Evolutionary conservation across 2,888 invertebrate species (phyloP).

Genomic region (Lasiommata megera): DNA sequence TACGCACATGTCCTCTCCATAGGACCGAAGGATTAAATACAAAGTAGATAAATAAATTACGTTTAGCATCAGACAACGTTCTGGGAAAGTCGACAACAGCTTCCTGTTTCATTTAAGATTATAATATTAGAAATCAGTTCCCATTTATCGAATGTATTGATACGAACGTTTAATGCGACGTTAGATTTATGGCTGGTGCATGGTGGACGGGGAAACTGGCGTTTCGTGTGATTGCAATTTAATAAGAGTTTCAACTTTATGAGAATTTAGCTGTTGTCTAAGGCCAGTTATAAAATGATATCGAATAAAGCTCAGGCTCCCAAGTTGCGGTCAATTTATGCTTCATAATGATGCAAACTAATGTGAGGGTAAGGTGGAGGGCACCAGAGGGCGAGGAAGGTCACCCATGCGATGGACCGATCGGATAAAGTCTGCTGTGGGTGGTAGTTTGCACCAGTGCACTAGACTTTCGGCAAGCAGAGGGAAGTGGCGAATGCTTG

Average conservation of each 20-base stretch:
- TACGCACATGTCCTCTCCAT: constrained; percentile 17
- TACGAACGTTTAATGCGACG: constrained; percentile 3
- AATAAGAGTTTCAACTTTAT: background rate
- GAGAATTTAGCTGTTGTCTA: too few relatives aligned
- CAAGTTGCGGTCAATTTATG: too few relatives aligned
- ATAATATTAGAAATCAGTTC: constrained; percentile 22
- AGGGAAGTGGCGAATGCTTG: too few relatives aligned
- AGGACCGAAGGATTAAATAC: constrained; percentile 24
- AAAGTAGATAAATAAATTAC: constrained; percentile 24
- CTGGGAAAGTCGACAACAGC: constrained; percentile 22
- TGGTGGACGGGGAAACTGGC: background rate
- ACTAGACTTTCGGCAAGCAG: too few relatives aligned
- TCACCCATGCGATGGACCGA: too few relatives aligned
- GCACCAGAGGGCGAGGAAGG: too few relatives aligned
- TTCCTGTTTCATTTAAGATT: constrained; percentile 26
- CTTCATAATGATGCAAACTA: too few relatives aligned
- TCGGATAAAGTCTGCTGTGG: too few relatives aligned
- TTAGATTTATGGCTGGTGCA: constrained; percentile 1
- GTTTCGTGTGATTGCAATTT: constrained; percentile 4
- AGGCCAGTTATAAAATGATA: too few relatives aligned
- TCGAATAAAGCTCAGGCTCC: too few relatives aligned
- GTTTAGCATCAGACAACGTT: constrained; percentile 21
- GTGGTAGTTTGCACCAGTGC: too few relatives aligned
- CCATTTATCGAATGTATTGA: constrained; percentile 16
- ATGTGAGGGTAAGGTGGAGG: too few relatives aligned